Evolutionary conservation across 2,797 vertebrate species (phyloP).

Genomic region (Sarcoramphus papa): DNA sequence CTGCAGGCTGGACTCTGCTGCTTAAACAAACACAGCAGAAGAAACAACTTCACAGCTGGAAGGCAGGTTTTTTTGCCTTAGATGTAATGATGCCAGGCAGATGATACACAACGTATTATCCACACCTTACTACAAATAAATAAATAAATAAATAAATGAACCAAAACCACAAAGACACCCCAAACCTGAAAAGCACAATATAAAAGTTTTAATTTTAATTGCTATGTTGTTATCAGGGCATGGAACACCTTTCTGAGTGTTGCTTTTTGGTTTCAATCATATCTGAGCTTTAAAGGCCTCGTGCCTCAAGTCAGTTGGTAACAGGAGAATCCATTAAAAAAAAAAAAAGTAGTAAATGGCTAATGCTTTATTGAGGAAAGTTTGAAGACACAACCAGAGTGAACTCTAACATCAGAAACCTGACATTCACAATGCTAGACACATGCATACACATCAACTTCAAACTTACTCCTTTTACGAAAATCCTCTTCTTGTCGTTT

Average conservation of each 20-base stretch:
- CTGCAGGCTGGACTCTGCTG: background rate
- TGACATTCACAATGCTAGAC: background rate
- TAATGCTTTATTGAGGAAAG: background rate
- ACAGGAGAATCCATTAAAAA: background rate
- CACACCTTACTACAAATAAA: background rate
- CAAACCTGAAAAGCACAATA: background rate
- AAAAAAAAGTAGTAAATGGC: background rate
- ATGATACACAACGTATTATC: no score
- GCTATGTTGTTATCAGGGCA: background rate
- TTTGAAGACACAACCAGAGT: background rate
- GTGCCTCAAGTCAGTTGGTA: background rate
- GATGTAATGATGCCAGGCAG: background rate
- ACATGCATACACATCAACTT: background rate
- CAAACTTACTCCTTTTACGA: background rate
- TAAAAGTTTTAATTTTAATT: background rate
- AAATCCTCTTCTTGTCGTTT: background rate
- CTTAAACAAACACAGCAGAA: background rate
- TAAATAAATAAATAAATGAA: background rate
- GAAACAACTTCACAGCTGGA: background rate
- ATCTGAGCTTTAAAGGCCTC: background rate
- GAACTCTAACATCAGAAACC: background rate
- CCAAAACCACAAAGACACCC: accelerated
- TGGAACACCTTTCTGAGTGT: background rate
- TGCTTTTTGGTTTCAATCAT: background rate
- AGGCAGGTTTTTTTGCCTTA: background rate